Percentiles rank a stretch among this genome's conserved stretches.
Evolutionary conservation across 2,888 invertebrate genomes (phyloP).

Genomic region (Pollenia angustigena): DNA sequence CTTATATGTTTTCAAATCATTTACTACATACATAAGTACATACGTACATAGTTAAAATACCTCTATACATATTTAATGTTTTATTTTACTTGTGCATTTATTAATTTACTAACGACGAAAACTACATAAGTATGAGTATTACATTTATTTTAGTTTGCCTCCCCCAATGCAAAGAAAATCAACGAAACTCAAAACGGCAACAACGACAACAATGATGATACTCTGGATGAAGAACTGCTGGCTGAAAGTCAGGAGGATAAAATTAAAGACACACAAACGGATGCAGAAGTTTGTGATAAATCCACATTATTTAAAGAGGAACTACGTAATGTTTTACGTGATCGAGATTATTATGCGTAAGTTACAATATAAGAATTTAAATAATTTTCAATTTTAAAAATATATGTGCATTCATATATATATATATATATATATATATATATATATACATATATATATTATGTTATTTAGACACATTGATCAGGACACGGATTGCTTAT

Average conservation of each 20-base stretch:
- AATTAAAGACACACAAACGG: slow-evolving; percentile 45
- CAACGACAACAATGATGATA: slow-evolving; percentile 75
- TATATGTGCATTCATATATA: too few species aligned
- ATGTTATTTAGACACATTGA: slow-evolving; percentile 85
- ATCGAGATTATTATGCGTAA: slow-evolving; percentile 93
- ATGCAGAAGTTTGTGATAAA: slow-evolving; percentile 81
- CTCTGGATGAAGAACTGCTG: slow-evolving; percentile 79
- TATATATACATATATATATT: background rate
- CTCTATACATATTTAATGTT: slow-evolving; percentile 7
- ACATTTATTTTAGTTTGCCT: slow-evolving; percentile 77
- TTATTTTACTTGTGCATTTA: background rate
- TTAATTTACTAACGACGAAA: background rate
- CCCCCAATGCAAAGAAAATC: slow-evolving; percentile 80
- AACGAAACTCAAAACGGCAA: slow-evolving; percentile 77
- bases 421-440: too few species aligned
- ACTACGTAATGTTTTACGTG: slow-evolving; percentile 92
- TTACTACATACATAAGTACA: background rate
- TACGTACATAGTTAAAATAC: background rate
- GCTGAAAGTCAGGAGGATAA: slow-evolving; percentile 74
- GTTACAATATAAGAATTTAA: slow-evolving; percentile 7
- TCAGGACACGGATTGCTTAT: slow-evolving; percentile 87
- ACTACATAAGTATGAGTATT: background rate
- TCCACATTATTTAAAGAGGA: slow-evolving; percentile 91
- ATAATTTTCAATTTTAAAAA: too few species aligned
- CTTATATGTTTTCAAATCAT: slow-evolving; percentile 10